These are phyloP conservation scores for Dromococcyx pavoninus DNA, from an alignment of 2,797 vertebrate species.

Conservation along the genomic window DNA sequence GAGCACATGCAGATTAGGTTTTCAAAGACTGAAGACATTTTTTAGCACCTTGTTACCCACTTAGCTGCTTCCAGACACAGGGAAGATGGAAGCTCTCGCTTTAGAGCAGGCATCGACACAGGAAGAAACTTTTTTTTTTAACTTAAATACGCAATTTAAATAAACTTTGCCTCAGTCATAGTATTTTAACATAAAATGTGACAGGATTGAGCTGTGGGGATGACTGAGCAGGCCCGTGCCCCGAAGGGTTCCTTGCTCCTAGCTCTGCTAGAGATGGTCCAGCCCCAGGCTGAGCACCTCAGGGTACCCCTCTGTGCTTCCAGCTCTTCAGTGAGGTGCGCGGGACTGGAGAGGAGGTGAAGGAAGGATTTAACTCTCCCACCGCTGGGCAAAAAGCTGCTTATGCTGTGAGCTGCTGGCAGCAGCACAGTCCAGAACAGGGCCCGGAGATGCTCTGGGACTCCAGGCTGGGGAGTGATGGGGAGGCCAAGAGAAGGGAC, in stretches of 20 bases:
- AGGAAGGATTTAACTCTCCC: background rate
- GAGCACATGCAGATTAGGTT: background rate
- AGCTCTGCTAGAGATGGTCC: background rate
- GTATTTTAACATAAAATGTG: background rate
- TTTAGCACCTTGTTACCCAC: background rate
- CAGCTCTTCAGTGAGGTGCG: fast-evolving
- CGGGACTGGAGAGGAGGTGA: background rate
- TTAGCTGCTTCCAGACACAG: background rate
- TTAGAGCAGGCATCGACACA: background rate
- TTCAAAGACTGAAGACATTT: background rate
- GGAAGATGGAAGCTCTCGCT: background rate
- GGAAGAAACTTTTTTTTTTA: background rate
- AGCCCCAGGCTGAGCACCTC: background rate
- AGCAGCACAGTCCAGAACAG: background rate
- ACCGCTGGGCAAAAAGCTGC: background rate
- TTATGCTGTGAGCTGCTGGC: background rate
- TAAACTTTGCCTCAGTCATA: background rate
- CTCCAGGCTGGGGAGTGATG: background rate
- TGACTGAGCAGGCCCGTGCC: background rate
- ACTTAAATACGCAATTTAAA: background rate
- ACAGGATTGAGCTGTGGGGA: background rate
- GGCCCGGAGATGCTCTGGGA: fast-evolving
- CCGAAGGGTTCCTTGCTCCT: fast-evolving
- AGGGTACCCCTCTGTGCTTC: background rate
- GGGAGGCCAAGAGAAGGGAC: background rate